These are phyloP conservation scores for Lineus longissimus DNA, from an alignment of 1,140 invertebrate species.

Conservation along the genomic window DNA sequence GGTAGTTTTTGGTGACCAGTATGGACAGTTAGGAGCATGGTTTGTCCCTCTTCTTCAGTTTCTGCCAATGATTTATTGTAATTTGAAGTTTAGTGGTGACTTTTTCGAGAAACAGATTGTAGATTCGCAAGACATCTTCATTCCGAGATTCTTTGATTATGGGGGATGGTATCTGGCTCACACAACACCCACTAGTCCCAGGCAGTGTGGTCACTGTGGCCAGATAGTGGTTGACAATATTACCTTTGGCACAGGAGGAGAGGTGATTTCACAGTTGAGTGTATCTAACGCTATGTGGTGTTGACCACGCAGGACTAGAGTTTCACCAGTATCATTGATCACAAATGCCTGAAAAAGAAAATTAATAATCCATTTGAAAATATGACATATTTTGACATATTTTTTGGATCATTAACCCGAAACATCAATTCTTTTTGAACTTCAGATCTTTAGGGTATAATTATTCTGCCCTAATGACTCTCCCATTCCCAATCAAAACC, in stretches of 20 bases:
- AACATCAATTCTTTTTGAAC: background rate
- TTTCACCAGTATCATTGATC: constrained; percentile 36
- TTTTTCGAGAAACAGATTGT: too few species aligned
- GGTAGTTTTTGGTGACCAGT: background rate
- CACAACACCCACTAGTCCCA: too few species aligned
- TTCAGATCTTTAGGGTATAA: background rate
- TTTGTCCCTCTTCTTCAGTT: background rate
- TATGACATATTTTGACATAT: too few species aligned
- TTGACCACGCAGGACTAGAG: constrained; percentile 41
- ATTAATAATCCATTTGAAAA: too few species aligned
- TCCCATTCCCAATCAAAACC: background rate
- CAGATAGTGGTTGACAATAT: too few species aligned
- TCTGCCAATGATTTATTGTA: too few species aligned
- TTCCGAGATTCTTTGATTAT: too few species aligned
- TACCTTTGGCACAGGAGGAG: constrained; percentile 38
- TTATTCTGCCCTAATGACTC: background rate
- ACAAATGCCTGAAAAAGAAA: constrained; percentile 33
- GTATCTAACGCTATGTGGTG: constrained; percentile 47
- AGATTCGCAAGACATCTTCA: too few species aligned
- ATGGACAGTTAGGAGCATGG: background rate
- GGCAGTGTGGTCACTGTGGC: too few species aligned
- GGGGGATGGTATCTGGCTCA: too few species aligned
- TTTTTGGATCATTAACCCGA: background rate
- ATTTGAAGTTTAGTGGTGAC: background rate
- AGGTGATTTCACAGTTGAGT: constrained; percentile 37